A percentile compares a stretch with the other conserved stretches of the same genome.
phyloP scores from a whole-genome alignment of 2,113 vertebrate species.

The Takifugu flavidus region DNA sequence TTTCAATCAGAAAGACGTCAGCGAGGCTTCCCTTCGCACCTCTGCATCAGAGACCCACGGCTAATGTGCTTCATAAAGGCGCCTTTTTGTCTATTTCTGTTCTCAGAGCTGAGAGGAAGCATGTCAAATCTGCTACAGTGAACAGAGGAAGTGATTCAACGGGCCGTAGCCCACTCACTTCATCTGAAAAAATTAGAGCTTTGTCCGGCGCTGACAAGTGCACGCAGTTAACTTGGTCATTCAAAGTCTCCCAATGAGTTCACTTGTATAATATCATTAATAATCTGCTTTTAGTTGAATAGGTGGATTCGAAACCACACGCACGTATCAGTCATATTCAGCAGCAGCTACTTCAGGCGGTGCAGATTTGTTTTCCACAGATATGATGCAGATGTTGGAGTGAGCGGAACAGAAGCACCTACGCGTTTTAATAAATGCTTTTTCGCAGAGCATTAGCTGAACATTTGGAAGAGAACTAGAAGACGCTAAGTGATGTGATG shows the following conservation, averaged over 20 bases:
- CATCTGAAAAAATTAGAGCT: slow-evolving; percentile 37
- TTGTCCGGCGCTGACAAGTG: slow-evolving; percentile 29
- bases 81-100: slow-evolving; percentile 24
- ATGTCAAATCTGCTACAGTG: slow-evolving; percentile 35
- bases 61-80: slow-evolving; percentile 64
- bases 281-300: neutral
- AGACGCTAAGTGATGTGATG: no score
- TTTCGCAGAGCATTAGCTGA: no score
- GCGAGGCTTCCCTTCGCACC: slow-evolving; percentile 62
- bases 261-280: no score
- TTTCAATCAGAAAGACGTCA: slow-evolving; percentile 59
- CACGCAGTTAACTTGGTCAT: slow-evolving; percentile 17
- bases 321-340: slow-evolving; percentile 25
- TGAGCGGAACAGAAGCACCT: slow-evolving; percentile 41
- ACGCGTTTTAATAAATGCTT: neutral
- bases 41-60: slow-evolving; percentile 47
- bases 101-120: slow-evolving; percentile 42
- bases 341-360: slow-evolving; percentile 11
- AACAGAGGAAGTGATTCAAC: slow-evolving; percentile 56
- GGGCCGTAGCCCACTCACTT: slow-evolving; percentile 17
- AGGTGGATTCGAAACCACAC: slow-evolving; percentile 5
- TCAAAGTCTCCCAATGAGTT: slow-evolving; percentile 1
- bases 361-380: slow-evolving; percentile 16
- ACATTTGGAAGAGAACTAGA: no score
- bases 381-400: slow-evolving; percentile 49